A percentile compares a stretch with the other conserved stretches of the same genome.
These are phyloP conservation scores for Craniophora ligustri DNA, from an alignment of 2,888 invertebrate genomes.

Conservation along the genomic window DNA sequence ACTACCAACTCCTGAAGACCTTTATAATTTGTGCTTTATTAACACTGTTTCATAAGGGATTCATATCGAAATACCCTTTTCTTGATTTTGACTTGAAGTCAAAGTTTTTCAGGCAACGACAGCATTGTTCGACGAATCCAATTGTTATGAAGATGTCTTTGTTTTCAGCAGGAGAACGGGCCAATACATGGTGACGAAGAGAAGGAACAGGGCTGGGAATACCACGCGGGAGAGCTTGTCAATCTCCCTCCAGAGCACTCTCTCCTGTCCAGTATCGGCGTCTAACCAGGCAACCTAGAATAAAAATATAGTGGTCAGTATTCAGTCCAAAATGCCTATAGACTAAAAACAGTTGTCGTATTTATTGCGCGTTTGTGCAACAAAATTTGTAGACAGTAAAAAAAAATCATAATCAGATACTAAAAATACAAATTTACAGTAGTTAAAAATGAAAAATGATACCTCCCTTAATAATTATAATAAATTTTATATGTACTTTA, in stretches of 20 bases:
- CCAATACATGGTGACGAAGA: constrained; percentile 94
- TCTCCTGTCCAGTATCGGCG: constrained; percentile 91
- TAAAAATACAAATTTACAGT: too few species aligned
- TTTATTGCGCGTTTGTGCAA: too few species aligned
- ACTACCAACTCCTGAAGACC: constrained; percentile 3
- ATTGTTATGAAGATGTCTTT: constrained; percentile 81
- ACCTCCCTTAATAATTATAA: too few species aligned
- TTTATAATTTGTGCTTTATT: constrained; percentile 4
- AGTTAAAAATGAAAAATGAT: too few species aligned
- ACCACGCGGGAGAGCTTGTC: constrained; percentile 93
- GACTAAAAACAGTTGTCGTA: too few species aligned
- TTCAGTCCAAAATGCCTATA: too few species aligned
- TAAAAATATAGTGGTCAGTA: background rate
- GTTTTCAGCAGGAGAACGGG: constrained; percentile 92
- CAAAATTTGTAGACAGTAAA: too few species aligned
- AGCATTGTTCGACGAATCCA: constrained; percentile 37
- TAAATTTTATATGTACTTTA: too few species aligned
- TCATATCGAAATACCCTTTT: background rate
- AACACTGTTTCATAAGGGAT: constrained; percentile 3
- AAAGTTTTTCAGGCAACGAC: constrained; percentile 35
- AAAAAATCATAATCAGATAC: too few species aligned
- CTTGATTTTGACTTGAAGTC: constrained; percentile 11
- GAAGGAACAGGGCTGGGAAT: constrained; percentile 93
- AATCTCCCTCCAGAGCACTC: constrained; percentile 93
- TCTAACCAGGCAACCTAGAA: constrained; percentile 90